These are phyloP conservation scores for Spizaetus ornatus DNA, from an alignment of 2,113 vertebrate genomes.

Conservation along the genomic window DNA sequence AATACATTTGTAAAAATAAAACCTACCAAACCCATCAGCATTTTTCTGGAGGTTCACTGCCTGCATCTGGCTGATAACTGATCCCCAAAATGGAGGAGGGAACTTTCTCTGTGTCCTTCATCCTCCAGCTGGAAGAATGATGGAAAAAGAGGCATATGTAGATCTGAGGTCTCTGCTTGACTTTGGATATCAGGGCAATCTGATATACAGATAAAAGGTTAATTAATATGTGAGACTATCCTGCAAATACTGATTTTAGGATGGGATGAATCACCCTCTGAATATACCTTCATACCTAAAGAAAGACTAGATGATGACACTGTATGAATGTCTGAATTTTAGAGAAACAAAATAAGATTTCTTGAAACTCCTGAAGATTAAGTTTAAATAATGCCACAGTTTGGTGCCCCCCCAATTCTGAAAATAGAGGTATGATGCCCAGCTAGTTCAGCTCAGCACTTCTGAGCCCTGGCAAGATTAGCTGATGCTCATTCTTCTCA, in stretches of 20 bases:
- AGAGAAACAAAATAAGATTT: neutral
- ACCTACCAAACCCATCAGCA: neutral
- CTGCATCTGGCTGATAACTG: neutral
- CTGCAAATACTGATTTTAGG: neutral
- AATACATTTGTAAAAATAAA: neutral
- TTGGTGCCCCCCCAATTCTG: neutral
- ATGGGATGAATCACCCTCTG: neutral
- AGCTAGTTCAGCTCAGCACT: neutral
- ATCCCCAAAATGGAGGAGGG: neutral
- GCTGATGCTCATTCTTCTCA: neutral
- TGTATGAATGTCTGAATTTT: rapidly evolving
- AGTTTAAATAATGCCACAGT: neutral
- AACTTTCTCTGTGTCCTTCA: neutral
- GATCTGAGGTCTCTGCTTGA: neutral
- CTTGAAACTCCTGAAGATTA: neutral
- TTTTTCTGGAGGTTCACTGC: neutral
- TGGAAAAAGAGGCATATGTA: neutral
- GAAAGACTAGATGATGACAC: neutral
- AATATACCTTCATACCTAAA: neutral
- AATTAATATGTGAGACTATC: neutral
- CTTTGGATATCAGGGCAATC: neutral
- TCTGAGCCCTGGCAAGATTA: neutral
- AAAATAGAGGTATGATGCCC: neutral
- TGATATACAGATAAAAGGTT: neutral
- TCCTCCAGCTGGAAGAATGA: neutral